phyloP scores from a whole-genome alignment of 2,113 vertebrate genomes.

The Amphiprion ocellaris region DNA sequence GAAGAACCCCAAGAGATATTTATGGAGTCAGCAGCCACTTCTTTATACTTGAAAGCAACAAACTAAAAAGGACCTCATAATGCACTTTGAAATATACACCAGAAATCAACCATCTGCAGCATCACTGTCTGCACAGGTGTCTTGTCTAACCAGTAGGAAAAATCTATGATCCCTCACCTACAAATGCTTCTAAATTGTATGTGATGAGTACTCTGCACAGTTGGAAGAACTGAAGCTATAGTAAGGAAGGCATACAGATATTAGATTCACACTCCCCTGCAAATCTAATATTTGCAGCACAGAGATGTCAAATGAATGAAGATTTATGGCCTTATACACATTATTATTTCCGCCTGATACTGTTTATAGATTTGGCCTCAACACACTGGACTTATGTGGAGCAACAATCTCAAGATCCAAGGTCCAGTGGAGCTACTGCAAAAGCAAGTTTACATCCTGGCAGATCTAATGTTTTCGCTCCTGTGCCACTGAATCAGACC shows the following conservation, averaged over 20 bases:
- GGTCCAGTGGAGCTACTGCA: conserved; percentile 3
- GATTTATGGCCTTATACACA: background rate
- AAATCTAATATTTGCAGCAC: background rate
- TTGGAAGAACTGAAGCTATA: background rate
- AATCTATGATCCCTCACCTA: background rate
- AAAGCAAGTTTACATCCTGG: background rate
- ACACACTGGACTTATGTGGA: background rate
- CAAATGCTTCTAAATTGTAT: background rate
- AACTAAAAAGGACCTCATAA: background rate
- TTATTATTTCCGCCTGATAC: background rate
- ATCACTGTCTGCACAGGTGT: background rate
- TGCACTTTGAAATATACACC: background rate
- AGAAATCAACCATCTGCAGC: background rate
- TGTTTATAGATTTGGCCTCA: background rate
- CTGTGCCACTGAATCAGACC: background rate
- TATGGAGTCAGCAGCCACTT: too few species aligned
- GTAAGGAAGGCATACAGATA: background rate
- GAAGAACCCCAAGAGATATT: background rate
- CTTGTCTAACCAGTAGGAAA: background rate
- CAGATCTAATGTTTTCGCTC: background rate
- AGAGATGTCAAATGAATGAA: background rate
- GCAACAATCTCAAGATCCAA: conserved; percentile 26
- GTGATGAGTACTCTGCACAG: background rate
- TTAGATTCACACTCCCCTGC: too few species aligned
- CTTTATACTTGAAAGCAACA: background rate